Base-by-base conservation (phyloP, 92 coral and sea anemone species). In the Parazoanthus swiftii region DNA sequence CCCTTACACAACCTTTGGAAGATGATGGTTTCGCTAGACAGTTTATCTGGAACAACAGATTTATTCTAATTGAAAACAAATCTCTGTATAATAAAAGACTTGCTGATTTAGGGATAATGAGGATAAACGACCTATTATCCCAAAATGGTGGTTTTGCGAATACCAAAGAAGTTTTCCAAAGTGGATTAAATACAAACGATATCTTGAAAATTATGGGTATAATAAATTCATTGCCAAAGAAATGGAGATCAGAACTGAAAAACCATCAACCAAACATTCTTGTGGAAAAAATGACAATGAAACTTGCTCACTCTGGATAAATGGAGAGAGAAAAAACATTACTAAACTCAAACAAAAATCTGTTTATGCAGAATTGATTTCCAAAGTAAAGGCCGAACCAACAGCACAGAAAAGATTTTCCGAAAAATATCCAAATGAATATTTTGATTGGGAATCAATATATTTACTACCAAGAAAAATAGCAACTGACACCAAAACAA, bases 401-500 rank as follows among this genome's bases (percentile, higher is more conserved):
- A 71, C 76, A 71, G 76, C 76, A 44, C 76, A 71, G 9, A 71
- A 71, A 25, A 21, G 35, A 20, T 71, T 71, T 25, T 71, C 33
- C 35, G 39, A 6, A 21, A 67, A 67, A 67, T 67, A 67, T 14
- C 25, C 25, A 67, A 67, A 67, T 67, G 73, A 23, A 71, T 25
- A 71, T 20, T 71, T 71, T 71, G 76, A 71, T 71, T 71, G 76
- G 76, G 76, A 71, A 71, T 71, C 35, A 71, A 25, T 71, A 71
- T 71, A 71, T 25, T 71, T 71, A 25, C 35, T 71, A 7, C 76
- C 48, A 44, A 44, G 48, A 44, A 44, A 44, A 44, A 44, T 71
- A 20, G 35, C 76, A 71, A 71, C 35, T 71, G 76, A 71, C 76
- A 25, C 76, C 76, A 21, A 25, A 71, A 71, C 76, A 71, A 71